phyloP scores from a whole-genome alignment of 2,888 invertebrate species.

The Entomobrya multifasciata region DNA sequence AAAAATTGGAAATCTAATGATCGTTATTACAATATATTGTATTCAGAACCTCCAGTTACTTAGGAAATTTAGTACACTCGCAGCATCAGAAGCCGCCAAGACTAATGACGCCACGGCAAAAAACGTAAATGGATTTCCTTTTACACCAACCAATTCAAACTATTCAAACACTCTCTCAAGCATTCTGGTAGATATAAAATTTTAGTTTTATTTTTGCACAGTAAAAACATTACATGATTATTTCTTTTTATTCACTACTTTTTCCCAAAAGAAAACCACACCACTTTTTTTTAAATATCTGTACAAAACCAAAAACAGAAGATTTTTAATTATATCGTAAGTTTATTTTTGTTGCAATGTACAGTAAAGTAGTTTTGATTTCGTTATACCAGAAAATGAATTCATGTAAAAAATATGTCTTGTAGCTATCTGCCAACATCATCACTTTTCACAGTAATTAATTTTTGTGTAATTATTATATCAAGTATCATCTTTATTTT shows the following conservation, averaged over 20 bases:
- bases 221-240: constrained; percentile 5
- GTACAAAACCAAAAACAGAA: too few species aligned
- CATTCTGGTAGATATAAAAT: constrained; percentile 2
- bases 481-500: too few species aligned
- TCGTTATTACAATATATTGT: constrained; percentile 38
- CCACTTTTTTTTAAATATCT: too few species aligned
- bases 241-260: not conserved
- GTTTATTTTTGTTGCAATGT: too few species aligned
- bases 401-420: too few species aligned
- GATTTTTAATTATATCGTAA: too few species aligned
- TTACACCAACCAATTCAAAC: too few species aligned
- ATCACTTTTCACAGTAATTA: too few species aligned
- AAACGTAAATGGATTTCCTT: constrained; percentile 67
- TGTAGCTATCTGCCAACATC: too few species aligned
- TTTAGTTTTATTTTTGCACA: constrained; percentile 13
- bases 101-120: constrained; percentile 57
- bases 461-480: constrained; percentile 7
- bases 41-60: constrained; percentile 73
- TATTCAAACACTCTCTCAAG: not conserved
- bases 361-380: too few species aligned
- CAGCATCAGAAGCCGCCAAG: constrained; percentile 71
- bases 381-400: too few species aligned
- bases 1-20: not conserved
- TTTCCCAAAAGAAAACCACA: too few species aligned
- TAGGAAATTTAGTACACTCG: constrained; percentile 73